phyloP scores from a whole-genome alignment of 2,113 vertebrate genomes.

The Gavialis gangeticus region DNA sequence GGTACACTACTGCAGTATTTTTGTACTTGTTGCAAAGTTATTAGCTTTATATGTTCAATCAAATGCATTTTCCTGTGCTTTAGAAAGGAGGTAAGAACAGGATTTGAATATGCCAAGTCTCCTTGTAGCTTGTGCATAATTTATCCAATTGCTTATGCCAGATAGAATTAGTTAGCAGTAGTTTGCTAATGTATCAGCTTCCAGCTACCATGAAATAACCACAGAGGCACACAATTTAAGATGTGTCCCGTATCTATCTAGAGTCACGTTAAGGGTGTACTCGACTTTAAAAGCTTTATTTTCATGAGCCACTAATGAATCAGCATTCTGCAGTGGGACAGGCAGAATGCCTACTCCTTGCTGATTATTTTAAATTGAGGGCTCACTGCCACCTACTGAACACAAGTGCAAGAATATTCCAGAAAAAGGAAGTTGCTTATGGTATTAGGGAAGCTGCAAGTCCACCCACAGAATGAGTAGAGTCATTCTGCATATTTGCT shows the following conservation, averaged over 20 bases:
- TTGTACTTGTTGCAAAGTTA: no score
- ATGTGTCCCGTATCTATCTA: not conserved
- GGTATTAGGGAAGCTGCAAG: rapidly evolving
- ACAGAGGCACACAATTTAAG: rapidly evolving
- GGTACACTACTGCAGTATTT: no score
- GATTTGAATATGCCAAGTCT: not conserved
- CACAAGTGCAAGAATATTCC: not conserved
- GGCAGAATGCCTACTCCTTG: not conserved
- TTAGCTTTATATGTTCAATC: not conserved
- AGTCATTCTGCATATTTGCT: not conserved
- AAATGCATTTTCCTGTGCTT: not conserved
- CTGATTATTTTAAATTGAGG: rapidly evolving
- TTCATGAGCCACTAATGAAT: rapidly evolving
- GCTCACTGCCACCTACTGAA: not conserved
- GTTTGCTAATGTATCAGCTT: not conserved
- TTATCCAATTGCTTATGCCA: not conserved
- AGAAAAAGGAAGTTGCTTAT: not conserved
- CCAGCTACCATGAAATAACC: not conserved
- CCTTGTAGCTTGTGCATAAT: not conserved
- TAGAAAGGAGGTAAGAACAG: not conserved
- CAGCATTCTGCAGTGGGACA: not conserved
- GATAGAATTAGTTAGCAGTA: not conserved
- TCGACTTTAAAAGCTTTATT: not conserved
- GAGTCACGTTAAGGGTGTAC: rapidly evolving
- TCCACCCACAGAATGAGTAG: not conserved